Base-by-base conservation (phyloP, 1,140 invertebrate species). In the Saccostrea cuccullata region DNA sequence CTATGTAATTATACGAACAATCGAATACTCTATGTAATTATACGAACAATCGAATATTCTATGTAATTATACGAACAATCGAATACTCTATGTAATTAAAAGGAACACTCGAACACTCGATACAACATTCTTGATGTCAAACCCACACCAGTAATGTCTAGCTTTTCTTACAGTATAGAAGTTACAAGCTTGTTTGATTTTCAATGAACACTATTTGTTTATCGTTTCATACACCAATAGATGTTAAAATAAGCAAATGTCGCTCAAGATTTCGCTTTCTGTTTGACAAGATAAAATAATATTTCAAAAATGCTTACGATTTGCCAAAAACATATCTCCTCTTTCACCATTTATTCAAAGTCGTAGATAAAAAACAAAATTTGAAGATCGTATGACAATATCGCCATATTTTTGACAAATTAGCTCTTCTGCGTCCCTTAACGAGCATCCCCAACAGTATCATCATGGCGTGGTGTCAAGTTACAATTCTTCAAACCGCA, bases 121-220 rank as follows among this genome's bases (percentile, higher is more conserved):
- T 47, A 47, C 1, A 47, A 47, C 0, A n/a, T 47, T 47, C 9
- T 1, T 64, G 15, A 17, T 64, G 58, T 64, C 58, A n/a, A n/a
- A 17, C 6, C 17, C 15, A 64, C 58, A 64, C 6, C n/a, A 64
- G 58, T 64, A 64, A 64, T 64, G 17, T 17, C n/a, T n/a, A 20
- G 58, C 3, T 64, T 15, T 17, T 2, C 47, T 64, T n/a, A n/a
- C 17, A 17, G 58, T 64, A 64, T 64, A 17, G n/a, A 64, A 64
- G 58, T 64, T 64, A 64, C n/a, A 77, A 36, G 70, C 26, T 26
- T 77, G 70, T 77, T 77, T 77, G 70, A 77, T 77, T 77, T 77
- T 17, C 70, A 77, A 77, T 36, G 70, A 30, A 77, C 70, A 77
- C 23, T 77, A 77, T 77, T 77, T 77, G 70, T 77, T 77, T 77